These are phyloP conservation scores for Albula glossodonta DNA, from an alignment of 2,113 vertebrate genomes.

Conservation along the genomic window DNA sequence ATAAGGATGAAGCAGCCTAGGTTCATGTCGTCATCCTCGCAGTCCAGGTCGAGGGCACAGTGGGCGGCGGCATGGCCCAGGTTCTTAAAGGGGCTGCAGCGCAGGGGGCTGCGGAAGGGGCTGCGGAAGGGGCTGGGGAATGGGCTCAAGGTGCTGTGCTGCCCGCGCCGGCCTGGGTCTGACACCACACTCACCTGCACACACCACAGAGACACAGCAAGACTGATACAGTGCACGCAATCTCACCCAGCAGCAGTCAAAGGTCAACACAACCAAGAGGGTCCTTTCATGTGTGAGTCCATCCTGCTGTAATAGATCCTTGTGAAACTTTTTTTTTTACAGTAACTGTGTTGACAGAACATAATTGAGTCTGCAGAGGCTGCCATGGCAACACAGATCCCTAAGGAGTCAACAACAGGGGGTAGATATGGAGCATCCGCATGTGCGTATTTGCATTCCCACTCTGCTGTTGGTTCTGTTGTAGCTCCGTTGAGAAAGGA, in stretches of 20 bases:
- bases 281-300: neutral
- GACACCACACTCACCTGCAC: constrained; percentile 90
- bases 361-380: constrained; percentile 64
- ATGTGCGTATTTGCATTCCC: neutral
- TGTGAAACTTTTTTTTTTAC: constrained; percentile 35
- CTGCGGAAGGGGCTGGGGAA: constrained; percentile 97
- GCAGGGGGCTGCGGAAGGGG: constrained; percentile 88
- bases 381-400: constrained; percentile 60
- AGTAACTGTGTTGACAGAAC: constrained; percentile 56
- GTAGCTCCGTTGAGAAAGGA: neutral
- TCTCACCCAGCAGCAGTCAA: neutral
- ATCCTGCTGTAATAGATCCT: neutral
- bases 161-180: constrained; percentile 88
- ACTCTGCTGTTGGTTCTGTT: neutral
- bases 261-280: neutral
- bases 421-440: constrained; percentile 16
- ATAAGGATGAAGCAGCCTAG: constrained; percentile 98
- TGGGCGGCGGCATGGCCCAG: constrained; percentile 82
- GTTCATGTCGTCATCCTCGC: constrained; percentile 98
- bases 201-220: neutral
- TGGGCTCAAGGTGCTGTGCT: constrained; percentile 88
- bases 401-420: constrained; percentile 38
- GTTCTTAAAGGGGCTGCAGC: constrained; percentile 91
- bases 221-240: neutral
- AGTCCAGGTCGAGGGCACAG: constrained; percentile 90